Percentiles rank a stretch among this genome's conserved stretches.
These are phyloP conservation scores for Drosophila kohkoa DNA, from an alignment of 1,140 invertebrate species.

Conservation along the genomic window DNA sequence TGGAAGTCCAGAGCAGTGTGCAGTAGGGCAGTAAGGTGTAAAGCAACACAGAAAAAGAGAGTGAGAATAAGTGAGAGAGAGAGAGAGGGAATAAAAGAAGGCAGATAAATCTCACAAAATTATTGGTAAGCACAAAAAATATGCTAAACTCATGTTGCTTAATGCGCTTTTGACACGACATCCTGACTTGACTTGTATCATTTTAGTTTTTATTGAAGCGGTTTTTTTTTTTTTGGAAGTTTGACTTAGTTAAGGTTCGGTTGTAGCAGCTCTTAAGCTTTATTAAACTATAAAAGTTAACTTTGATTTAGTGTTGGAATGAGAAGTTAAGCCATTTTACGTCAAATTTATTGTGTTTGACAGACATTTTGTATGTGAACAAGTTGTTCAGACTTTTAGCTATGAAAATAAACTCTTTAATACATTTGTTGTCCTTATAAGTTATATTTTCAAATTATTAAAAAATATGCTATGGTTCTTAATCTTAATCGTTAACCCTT, in stretches of 20 bases:
- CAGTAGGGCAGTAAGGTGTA: constrained; percentile 40
- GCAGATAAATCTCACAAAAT: neutral
- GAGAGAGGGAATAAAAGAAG: neutral
- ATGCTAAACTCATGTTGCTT: constrained; percentile 2
- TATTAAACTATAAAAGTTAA: neutral
- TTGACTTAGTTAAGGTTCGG: neutral
- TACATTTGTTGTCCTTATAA: too few relatives aligned
- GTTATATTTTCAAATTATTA: too few relatives aligned
- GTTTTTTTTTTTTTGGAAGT: neutral
- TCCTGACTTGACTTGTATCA: neutral
- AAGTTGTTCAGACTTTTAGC: too few relatives aligned
- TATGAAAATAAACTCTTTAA: too few relatives aligned
- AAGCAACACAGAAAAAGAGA: neutral
- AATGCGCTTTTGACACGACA: neutral
- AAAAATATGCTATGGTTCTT: too few relatives aligned
- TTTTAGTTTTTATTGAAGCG: neutral
- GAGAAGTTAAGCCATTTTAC: neutral
- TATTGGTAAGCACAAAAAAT: neutral
- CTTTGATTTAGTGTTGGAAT: neutral
- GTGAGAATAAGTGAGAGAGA: neutral
- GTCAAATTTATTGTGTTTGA: too few relatives aligned
- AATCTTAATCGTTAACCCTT: too few relatives aligned
- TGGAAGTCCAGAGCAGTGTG: neutral
- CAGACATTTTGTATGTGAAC: too few relatives aligned
- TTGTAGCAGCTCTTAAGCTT: neutral